Base-by-base conservation (phyloP, 2,888 invertebrate genomes). In the Agonopterix alstromeriana region DNA sequence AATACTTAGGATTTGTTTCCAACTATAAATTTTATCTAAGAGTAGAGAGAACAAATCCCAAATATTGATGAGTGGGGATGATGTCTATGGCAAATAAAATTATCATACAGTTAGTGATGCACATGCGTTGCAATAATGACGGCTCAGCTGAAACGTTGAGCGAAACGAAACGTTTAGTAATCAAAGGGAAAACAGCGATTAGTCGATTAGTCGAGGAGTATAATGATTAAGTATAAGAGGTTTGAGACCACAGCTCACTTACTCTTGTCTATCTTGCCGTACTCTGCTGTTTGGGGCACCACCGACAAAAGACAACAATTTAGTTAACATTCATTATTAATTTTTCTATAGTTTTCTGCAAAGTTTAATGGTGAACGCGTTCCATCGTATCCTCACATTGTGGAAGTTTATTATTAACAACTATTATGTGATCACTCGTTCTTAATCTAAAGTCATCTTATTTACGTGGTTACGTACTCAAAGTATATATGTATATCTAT, bases 191-290 rank as follows among this genome's bases (percentile, higher is more conserved):
- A 10, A 82, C 78, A 83, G 82, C 78, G 68, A 84, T 87, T 87
- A 87, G 86, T 87, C 60, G 66, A 81, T 86, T 85, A 85, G 84
- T 86, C 62, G 70, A 78, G 73, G 82, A 80, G 82, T 77, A 70
- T 42, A 70, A 80, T 81, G 72, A 79, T 79, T 80, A 78, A 76
- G 74, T 72, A 73, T 72, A 27, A 27, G 27, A 77, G 72, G 70
- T 86, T 42, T 82, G 88, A 88, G 88, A 88, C 88, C 88, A 88
- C 88, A 88, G 82, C 87, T 88, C 86, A 88, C 88, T 88, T 88
- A 88, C 88, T 85, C 79, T 71, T 74, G 72, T 84, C 73, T 78
- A 86, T 73, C 72, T 78, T 82, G 82, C 84, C 82, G 85, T 79
- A 81, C 83, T 73, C 78, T 86, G 86, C 87, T 88, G 88, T 87